These are phyloP conservation scores for Mesembrinibis cayennensis DNA, from an alignment of 2,113 vertebrate genomes.

Conservation along the genomic window DNA sequence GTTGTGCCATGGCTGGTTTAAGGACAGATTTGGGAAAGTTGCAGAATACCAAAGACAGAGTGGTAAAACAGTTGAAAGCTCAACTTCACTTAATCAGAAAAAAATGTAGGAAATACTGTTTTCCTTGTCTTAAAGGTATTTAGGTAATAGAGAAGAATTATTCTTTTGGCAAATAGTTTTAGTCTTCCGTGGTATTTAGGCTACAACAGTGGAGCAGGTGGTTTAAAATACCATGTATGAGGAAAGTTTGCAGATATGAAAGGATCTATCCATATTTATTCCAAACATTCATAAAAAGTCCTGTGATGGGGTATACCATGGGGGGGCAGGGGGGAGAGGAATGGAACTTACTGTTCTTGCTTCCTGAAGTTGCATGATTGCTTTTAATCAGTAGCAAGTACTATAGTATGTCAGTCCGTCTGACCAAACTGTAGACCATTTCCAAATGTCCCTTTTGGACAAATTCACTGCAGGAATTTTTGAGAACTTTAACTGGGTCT, in stretches of 20 bases:
- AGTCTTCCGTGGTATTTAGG: background rate
- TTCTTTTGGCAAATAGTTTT: background rate
- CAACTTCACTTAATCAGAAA: background rate
- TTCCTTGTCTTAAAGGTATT: background rate
- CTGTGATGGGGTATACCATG: background rate
- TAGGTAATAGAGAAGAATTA: background rate
- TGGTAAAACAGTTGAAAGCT: background rate
- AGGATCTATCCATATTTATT: background rate
- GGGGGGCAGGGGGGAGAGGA: rapidly evolving
- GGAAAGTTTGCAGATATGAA: background rate
- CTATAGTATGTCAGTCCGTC: background rate
- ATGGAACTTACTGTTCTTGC: background rate
- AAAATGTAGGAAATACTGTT: rapidly evolving
- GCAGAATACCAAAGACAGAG: background rate
- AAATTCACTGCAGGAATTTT: background rate
- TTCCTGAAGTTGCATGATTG: background rate
- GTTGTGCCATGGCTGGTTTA: background rate
- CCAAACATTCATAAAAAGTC: background rate
- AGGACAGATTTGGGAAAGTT: background rate
- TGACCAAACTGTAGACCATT: background rate
- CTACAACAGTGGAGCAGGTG: background rate
- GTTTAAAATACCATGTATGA: background rate
- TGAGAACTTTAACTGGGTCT: background rate
- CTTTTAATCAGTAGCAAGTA: background rate
- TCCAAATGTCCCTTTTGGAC: background rate